Evolutionary conservation across 2,113 vertebrate species (phyloP), one percentile per base, ranked within the genome.

Genomic region (Triplophysa tibetana): DNA sequence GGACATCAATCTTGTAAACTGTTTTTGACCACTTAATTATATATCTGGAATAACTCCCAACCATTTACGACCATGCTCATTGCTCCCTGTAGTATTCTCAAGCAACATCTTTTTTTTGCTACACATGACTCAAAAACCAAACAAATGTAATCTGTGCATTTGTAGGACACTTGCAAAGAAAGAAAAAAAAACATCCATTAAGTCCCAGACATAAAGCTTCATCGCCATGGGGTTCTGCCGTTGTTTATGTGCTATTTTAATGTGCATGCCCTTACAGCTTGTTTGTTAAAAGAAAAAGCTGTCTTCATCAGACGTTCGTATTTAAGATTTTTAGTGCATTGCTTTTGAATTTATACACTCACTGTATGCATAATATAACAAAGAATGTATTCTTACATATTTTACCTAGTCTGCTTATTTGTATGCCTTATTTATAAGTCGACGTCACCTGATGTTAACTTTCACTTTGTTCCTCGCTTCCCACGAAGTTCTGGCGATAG

Each of bases 91-190:
- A 68, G 64, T 17, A 4, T 45, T 54, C 29, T 29, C 54, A 9
- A 23, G 54, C 43, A 7, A 10, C n/a, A 21, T 69, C 13, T 8
- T 41, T 24, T 38, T 17, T 70, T 11, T 33, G 50, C 56, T 26
- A 66, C n/a, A 23, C 54, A 16, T 48, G n/a, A 33, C 77, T 6
- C n/a, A 41, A 38, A 41, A 38, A 23, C 26, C 5, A 17, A 77
- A 69, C 79, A 48, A 50, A 38, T 43, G 17, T 64, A 63, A 75
- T 67, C 62, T 81, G 12, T 61, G 78, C 68, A 72, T 63, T 63
- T 63, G 38, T 45, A 65, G 74, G 70, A 58, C 79, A 45, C 19
- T 43, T 19, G 29, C 6, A 21, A 19, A 6, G 19, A 29, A 76
- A 38, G 24, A 38, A 65, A 76, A 29, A 26, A 63, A 13, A 17